Percentiles rank a stretch among this genome's conserved stretches.
phyloP scores from a whole-genome alignment of 1,140 invertebrate species.

The Tyrophagus putrescentiae region DNA sequence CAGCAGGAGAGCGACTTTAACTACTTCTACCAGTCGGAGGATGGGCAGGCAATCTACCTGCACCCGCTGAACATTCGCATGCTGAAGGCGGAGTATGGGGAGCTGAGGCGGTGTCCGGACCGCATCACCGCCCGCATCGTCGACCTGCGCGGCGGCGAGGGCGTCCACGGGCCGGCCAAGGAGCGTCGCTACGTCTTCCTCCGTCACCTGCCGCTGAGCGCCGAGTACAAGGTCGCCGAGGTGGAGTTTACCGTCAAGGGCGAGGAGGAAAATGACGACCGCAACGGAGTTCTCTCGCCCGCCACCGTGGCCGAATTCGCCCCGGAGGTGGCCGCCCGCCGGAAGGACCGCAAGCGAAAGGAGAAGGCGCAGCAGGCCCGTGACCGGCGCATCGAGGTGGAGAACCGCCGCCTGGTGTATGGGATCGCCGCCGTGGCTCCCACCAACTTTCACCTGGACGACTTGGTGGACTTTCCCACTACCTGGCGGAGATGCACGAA shows the following conservation, averaged over 20 bases:
- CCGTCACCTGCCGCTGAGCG: constrained; percentile 71
- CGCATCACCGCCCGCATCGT: constrained; percentile 50
- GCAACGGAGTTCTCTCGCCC: constrained; percentile 46
- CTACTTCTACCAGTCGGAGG: constrained; percentile 35
- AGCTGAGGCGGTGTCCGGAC: constrained; percentile 57
- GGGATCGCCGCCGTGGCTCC: constrained; percentile 24
- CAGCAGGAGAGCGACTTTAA: constrained; percentile 20
- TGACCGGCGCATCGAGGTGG: constrained; percentile 51
- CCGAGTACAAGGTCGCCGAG: constrained; percentile 76
- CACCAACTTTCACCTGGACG: constrained; percentile 41
- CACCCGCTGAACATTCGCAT: constrained; percentile 80
- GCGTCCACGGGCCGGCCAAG: too few relatives aligned
- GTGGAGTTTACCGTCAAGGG: too few relatives aligned
- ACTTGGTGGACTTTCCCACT: constrained; percentile 48
- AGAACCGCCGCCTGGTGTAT: constrained; percentile 46
- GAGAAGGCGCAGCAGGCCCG: constrained; percentile 51
- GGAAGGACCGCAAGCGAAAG: constrained; percentile 44
- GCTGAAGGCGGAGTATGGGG: constrained; percentile 67
- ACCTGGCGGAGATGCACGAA: constrained; percentile 14
- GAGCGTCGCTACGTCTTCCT: constrained; percentile 62
- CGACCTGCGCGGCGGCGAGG: constrained; percentile 66
- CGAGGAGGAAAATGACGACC: too few relatives aligned
- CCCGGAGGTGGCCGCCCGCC: constrained; percentile 50
- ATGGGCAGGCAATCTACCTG: constrained; percentile 82
- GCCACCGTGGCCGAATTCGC: constrained; percentile 48